Evolutionary conservation across 2,113 vertebrate species (phyloP).

Genomic region (western clawed frog (Xenopus tropicalis)): UCB_Xtro_10.0 CM004444.2:123641501-123642000

Average conservation of each 20-base stretch:
- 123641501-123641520: too few species aligned
- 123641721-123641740: not conserved
- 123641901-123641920: constrained; percentile 30
- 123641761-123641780: constrained; percentile 19
- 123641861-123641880: constrained; percentile 39
- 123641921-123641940: constrained; percentile 38
- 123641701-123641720: not conserved
- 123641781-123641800: constrained; percentile 3
- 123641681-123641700: not conserved
- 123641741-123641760: constrained; percentile 17
- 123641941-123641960: constrained; percentile 40
- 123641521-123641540: too few species aligned
- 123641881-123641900: constrained; percentile 40
- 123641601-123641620: too few species aligned
- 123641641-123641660: too few species aligned
- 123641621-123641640: too few species aligned
- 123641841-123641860: constrained; percentile 27
- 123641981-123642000: constrained; percentile 25
- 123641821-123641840: constrained; percentile 20
- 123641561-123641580: too few species aligned
- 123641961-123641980: constrained; percentile 37
- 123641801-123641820: constrained; percentile 35
- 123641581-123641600: too few species aligned
- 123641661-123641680: not conserved
- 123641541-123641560: too few species aligned